Evolutionary conservation across 2,797 vertebrate genomes (phyloP).

Genomic region (Enteromius treurensis): DNA sequence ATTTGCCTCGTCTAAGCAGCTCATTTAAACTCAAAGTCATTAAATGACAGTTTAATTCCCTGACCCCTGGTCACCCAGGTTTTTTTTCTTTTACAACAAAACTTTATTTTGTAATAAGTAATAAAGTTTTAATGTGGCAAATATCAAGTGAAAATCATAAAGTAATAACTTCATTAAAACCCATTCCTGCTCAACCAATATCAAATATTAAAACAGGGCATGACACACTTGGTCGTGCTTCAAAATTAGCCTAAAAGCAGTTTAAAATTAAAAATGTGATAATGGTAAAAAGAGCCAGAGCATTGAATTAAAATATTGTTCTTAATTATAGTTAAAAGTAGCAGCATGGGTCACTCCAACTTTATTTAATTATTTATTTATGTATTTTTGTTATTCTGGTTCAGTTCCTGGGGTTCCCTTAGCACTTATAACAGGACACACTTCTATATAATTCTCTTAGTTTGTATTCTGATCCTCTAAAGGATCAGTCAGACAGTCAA

Average conservation of each 20-base stretch:
- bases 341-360: not conserved
- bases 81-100: not conserved
- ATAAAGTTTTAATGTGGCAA: not conserved
- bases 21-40: not conserved
- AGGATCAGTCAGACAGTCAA: not conserved
- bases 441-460: not conserved
- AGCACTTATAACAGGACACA: not conserved
- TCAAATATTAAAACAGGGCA: conserved; percentile 6
- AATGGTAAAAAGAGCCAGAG: not conserved
- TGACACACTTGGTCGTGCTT: conserved; percentile 12
- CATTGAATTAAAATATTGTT: not conserved
- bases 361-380: not conserved
- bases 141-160: conserved; percentile 11
- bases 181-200: not conserved
- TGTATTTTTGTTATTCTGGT: not conserved
- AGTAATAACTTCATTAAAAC: conserved; percentile 3
- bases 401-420: not conserved
- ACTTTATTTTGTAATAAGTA: not conserved
- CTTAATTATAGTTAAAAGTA: not conserved
- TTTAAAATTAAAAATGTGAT: conserved; percentile 11
- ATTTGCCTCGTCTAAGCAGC: not conserved
- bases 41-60: not conserved
- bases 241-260: not conserved
- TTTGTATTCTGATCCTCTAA: not conserved
- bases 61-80: not conserved